Evolutionary conservation across 2,797 vertebrate species (phyloP).

Genomic region (Erpetoichthys calabaricus): DNA sequence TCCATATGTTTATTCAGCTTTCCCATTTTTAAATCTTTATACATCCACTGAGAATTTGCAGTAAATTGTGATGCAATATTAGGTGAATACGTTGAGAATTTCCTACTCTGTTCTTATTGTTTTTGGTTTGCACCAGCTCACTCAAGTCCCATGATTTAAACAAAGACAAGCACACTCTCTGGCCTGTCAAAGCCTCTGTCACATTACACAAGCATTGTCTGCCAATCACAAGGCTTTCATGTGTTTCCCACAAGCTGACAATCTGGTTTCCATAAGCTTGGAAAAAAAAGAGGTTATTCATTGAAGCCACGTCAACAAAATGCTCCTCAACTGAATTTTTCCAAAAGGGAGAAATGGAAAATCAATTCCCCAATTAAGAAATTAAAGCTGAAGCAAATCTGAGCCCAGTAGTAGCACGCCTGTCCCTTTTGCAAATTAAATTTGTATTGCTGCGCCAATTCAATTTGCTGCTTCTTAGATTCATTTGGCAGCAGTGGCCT

Average conservation of each 20-base stretch:
- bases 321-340: neutral
- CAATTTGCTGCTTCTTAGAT: constrained; percentile 10
- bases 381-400: constrained; percentile 23
- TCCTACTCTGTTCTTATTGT: no score
- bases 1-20: no score
- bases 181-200: neutral
- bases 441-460: constrained; percentile 34
- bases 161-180: no score
- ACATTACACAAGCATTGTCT: constrained; percentile 4
- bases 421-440: constrained; percentile 29
- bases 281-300: constrained; percentile 6
- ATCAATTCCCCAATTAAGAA: constrained; percentile 32
- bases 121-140: no score
- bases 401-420: constrained; percentile 1
- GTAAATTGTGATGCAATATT: no score
- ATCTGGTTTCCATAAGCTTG: neutral
- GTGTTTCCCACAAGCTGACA: constrained; percentile 1
- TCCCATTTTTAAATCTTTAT: no score
- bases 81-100: no score
- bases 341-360: constrained; percentile 17
- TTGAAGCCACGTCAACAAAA: neutral
- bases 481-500: no score
- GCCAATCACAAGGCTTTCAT: constrained; percentile 1
- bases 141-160: no score
- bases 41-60: no score